Base-by-base conservation (phyloP, 2,113 vertebrate genomes). In the Tragelaphus strepsiceros region DNA sequence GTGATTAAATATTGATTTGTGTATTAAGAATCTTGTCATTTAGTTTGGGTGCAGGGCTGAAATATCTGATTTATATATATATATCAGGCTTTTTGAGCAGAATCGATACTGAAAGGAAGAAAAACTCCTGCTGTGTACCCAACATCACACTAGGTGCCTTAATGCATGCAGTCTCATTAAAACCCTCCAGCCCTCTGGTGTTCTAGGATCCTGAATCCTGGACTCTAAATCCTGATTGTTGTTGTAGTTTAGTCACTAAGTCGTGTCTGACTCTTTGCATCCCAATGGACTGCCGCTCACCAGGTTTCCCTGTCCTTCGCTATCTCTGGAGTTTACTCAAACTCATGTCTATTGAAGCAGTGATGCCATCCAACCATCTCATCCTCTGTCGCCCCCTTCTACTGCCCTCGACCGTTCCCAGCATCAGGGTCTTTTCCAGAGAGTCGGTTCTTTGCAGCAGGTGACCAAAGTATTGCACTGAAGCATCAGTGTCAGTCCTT, bases 1-100 rank as follows among this genome's bases (percentile, higher is more conserved):
- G 51, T 88, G 90, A 96, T 97, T 97, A 94, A 97, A 96, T 97
- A 94, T 96, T 96, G 97, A 97, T 91, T 97, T 56, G 58, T 83
- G 46, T 80, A 86, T 96, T 94, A 96, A 90, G 64, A 97, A 92
- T 96, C 49, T 77, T 98, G 92, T 64, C 64, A 82, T 96, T 96
- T 96, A 91, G 56, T 97, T 91, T 87, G 35, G 46, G 43, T 92
- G 14, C 21, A 88, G 39, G 39, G 67, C 87, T 94, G 24, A 92
- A 92, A 58, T 96, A 67, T 49, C 81, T 88, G 64, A 82, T 67
- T 92, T 93, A 26, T 88, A 24, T 97, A 88, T 90, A 46, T 90
- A 46, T 94, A 90, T 89, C 61, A 62, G 30, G 9, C 28, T 80
- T 53, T 97, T 91, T 35, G 28, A 91, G 64, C 39, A 35, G 16